Conservation (phyloP, 2,797 vertebrate species). For the Oryzias sinensis region DNA sequence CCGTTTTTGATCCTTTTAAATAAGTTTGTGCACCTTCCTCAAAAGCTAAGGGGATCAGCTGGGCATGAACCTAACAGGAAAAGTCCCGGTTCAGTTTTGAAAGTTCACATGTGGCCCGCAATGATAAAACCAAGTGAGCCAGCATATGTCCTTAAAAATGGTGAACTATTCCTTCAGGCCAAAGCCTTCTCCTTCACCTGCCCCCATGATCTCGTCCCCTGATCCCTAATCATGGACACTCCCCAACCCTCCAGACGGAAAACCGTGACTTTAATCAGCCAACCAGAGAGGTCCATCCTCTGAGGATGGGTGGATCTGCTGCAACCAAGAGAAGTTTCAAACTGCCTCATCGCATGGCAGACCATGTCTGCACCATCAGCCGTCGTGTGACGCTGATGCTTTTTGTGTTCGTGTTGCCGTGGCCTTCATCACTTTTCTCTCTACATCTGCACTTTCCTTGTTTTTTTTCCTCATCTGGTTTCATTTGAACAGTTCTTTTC, state of each 20-base stretch:
- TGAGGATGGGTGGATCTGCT: not conserved
- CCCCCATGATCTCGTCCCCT: constrained; percentile 4
- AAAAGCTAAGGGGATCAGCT: too few relatives aligned
- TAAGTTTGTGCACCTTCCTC: too few relatives aligned
- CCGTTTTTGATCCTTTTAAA: too few relatives aligned
- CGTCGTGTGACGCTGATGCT: constrained; percentile 12
- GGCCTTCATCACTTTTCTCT: constrained; percentile 18
- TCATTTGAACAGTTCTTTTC: not conserved
- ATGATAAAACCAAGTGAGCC: not conserved
- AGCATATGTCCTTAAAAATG: constrained; percentile 18
- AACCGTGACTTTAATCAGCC: constrained; percentile 23
- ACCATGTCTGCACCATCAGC: constrained; percentile 21
- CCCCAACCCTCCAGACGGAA: not conserved
- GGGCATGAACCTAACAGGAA: too few relatives aligned
- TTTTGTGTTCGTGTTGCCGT: constrained; percentile 19
- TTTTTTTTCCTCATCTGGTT: constrained; percentile 13
- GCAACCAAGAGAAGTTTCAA: constrained; percentile 13
- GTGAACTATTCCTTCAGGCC: constrained; percentile 24
- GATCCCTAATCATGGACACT: constrained; percentile 8
- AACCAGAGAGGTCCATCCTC: constrained; percentile 32
- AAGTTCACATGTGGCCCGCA: too few relatives aligned
- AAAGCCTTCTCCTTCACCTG: not conserved
- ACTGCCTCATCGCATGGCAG: constrained; percentile 36
- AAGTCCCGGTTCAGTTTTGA: too few relatives aligned
- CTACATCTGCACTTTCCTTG: constrained; percentile 1